Conservation (phyloP, 92 coral and sea anemone species). For the Palythoa heliodiscus region DNA sequence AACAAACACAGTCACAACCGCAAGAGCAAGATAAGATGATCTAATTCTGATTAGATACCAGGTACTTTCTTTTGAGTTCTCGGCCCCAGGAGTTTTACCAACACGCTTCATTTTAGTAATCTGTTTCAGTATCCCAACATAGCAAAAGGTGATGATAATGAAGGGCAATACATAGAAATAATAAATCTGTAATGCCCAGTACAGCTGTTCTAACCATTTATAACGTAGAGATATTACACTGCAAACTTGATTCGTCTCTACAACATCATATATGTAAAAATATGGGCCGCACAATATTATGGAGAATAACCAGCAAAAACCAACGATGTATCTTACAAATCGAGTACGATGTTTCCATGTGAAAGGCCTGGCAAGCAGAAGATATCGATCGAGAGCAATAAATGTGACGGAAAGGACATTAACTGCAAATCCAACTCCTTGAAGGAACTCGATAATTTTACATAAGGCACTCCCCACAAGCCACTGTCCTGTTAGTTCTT, state of each 20-base stretch:
- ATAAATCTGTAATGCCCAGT: constrained; percentile 61
- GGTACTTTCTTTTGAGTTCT: background rate
- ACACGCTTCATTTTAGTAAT: constrained; percentile 42
- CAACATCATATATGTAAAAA: constrained; percentile 49
- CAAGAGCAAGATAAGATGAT: constrained; percentile 42
- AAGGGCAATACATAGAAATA: constrained; percentile 53
- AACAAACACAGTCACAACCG: constrained; percentile 56
- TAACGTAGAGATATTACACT: constrained; percentile 55
- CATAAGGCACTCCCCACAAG: constrained; percentile 56
- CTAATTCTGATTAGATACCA: background rate
- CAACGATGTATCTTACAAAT: constrained; percentile 59
- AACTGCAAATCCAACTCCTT: constrained; percentile 60
- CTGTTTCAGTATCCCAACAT: constrained; percentile 50
- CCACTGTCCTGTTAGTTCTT: constrained; percentile 48
- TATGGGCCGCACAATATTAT: constrained; percentile 50
- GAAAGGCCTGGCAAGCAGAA: constrained; percentile 63
- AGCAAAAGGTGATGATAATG: constrained; percentile 69
- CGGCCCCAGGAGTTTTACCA: constrained; percentile 23
- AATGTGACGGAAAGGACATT: constrained; percentile 66
- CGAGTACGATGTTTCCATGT: constrained; percentile 44
- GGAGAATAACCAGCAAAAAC: constrained; percentile 65
- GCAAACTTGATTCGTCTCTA: constrained; percentile 40
- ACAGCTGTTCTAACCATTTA: constrained; percentile 57
- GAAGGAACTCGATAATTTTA: constrained; percentile 64
- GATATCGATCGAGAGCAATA: constrained; percentile 77